Conservation (phyloP, 2,888 invertebrate species). For the Acrobasis consociella region DNA sequence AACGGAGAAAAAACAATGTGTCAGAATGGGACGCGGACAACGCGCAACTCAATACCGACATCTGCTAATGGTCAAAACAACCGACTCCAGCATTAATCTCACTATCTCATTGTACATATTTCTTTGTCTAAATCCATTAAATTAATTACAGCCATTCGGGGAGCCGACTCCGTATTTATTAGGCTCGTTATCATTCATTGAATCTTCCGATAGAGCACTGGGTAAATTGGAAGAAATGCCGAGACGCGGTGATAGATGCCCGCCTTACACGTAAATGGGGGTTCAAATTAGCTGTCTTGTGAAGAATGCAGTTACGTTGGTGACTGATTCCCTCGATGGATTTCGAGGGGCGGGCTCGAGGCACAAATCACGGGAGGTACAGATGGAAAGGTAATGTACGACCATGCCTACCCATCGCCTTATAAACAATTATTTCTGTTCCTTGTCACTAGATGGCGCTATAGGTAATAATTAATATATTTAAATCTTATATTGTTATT, state of each 20-base stretch:
- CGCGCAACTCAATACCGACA: constrained; percentile 43
- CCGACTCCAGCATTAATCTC: constrained; percentile 68
- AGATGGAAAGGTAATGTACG: not conserved
- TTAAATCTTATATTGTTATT: too few relatives aligned
- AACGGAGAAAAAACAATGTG: constrained; percentile 59
- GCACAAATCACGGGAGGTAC: not conserved
- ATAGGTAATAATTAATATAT: too few relatives aligned
- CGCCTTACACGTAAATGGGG: constrained; percentile 76
- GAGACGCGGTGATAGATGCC: constrained; percentile 71
- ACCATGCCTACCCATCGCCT: too few relatives aligned
- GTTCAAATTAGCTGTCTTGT: constrained; percentile 75
- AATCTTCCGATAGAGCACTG: constrained; percentile 74
- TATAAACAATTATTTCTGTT: too few relatives aligned
- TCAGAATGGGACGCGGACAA: constrained; percentile 40
- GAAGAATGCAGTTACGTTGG: constrained; percentile 74
- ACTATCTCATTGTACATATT: constrained; percentile 80
- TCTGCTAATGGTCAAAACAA: constrained; percentile 68
- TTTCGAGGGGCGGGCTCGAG: constrained; percentile 44
- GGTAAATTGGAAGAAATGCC: constrained; percentile 71
- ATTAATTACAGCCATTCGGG: constrained; percentile 79
- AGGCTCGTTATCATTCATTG: constrained; percentile 82
- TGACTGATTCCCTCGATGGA: constrained; percentile 67
- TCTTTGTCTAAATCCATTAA: constrained; percentile 83
- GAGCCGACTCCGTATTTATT: constrained; percentile 79
- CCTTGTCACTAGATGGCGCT: too few relatives aligned